These are phyloP conservation scores for Torymus tubicola DNA, from an alignment of 2,888 invertebrate genomes.

Conservation along the genomic window DNA sequence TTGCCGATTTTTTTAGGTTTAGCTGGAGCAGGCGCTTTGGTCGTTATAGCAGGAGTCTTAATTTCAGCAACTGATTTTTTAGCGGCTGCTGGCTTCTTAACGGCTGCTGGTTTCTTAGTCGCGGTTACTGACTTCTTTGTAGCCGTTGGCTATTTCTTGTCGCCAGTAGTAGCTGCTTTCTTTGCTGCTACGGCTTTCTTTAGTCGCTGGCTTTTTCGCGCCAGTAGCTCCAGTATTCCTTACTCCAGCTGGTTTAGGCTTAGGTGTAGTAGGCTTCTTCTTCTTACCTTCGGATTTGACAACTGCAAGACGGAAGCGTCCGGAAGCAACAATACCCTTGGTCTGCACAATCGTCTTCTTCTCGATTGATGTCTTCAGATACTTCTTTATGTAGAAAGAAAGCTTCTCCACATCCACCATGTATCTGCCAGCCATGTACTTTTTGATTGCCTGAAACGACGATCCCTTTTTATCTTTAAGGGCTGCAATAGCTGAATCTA, in stretches of 20 bases:
- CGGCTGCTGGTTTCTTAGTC: neutral
- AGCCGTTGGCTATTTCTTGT: neutral
- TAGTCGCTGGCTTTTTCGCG: slow-evolving; percentile 39
- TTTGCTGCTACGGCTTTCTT: slow-evolving; percentile 57
- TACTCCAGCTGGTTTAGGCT: too few relatives aligned
- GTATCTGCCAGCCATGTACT: slow-evolving; percentile 80
- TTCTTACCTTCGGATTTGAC: slow-evolving; percentile 30
- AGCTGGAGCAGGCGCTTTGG: neutral
- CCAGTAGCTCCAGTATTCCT: too few relatives aligned
- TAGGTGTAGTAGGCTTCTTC: neutral
- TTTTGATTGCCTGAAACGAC: slow-evolving; percentile 80
- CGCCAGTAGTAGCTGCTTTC: slow-evolving; percentile 51
- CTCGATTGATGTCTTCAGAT: slow-evolving; percentile 79
- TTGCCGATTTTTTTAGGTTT: slow-evolving; percentile 70
- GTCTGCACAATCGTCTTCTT: slow-evolving; percentile 78
- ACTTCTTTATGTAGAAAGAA: slow-evolving; percentile 80
- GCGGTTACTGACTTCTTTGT: slow-evolving; percentile 18
- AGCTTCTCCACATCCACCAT: slow-evolving; percentile 80
- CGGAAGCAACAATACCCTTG: slow-evolving; percentile 79
- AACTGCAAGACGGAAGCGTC: slow-evolving; percentile 75
- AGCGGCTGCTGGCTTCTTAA: slow-evolving; percentile 16
- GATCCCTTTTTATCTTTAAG: slow-evolving; percentile 80
- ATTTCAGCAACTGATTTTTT: neutral
- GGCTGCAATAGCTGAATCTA: slow-evolving; percentile 76
- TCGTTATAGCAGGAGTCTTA: too few relatives aligned